phyloP scores from a whole-genome alignment of 2,113 vertebrate genomes.

The Phoxinus phoxinus region DNA sequence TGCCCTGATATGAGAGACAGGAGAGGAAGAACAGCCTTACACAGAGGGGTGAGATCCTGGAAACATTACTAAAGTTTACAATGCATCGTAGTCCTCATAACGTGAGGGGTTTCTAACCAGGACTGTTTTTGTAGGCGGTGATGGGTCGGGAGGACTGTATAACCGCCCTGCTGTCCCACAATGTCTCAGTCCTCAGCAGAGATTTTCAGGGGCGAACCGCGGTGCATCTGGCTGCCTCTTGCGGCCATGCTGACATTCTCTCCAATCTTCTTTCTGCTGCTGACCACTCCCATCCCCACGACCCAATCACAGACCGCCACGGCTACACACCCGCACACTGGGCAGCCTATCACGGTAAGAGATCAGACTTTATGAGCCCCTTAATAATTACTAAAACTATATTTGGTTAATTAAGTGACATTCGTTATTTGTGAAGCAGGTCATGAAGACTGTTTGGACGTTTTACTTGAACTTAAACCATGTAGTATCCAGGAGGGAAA shows the following conservation, averaged over 20 bases:
- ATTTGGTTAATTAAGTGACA: neutral
- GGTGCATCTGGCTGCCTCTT: conserved; percentile 89
- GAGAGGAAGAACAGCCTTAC: conserved; percentile 89
- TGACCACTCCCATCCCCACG: conserved; percentile 85
- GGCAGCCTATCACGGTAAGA: conserved; percentile 93
- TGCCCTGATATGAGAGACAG: conserved; percentile 87
- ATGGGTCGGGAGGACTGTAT: conserved; percentile 89
- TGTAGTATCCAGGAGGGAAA: conserved; percentile 93
- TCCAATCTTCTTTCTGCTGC: conserved; percentile 85
- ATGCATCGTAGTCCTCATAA: neutral
- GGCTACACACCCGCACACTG: conserved; percentile 95
- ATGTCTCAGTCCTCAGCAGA: conserved; percentile 87
- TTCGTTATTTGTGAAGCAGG: conserved; percentile 71
- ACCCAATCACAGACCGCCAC: conserved; percentile 88
- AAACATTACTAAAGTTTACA: neutral
- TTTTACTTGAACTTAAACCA: conserved; percentile 98
- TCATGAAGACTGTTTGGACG: conserved; percentile 94
- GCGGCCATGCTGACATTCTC: conserved; percentile 85
- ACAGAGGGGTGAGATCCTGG: conserved; percentile 84
- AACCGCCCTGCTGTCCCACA: conserved; percentile 91
- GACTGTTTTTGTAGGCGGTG: conserved; percentile 77
- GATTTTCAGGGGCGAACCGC: conserved; percentile 91
- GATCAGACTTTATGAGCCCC: neutral
- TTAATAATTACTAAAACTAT: neutral
- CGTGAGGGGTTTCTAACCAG: neutral